A percentile compares a stretch with the other conserved stretches of the same genome.
These are phyloP conservation scores for Myotis myotis DNA, from an alignment of 2,797 vertebrate genomes.

Conservation along the genomic window DNA sequence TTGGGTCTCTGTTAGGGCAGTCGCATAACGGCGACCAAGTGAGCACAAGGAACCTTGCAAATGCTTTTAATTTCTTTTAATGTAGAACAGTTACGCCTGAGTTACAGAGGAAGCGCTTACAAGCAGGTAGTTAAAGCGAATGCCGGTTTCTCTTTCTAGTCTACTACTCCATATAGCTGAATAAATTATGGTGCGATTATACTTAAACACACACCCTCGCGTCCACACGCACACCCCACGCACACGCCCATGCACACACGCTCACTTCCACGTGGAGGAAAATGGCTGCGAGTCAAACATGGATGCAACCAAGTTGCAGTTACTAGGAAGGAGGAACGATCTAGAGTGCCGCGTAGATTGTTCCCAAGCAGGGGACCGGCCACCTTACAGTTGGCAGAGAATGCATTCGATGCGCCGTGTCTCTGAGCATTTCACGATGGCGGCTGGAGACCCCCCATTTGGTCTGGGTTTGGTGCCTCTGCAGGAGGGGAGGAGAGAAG, in stretches of 20 bases:
- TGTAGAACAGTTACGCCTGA: conserved; percentile 99
- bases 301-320: conserved; percentile 79
- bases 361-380: conserved; percentile 67
- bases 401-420: conserved; percentile 77
- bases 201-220: conserved; percentile 87
- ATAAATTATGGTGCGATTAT: conserved; percentile 99
- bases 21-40: accelerated
- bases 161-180: conserved; percentile 99
- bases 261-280: conserved; percentile 73
- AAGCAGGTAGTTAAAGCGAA: conserved; percentile 99
- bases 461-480: conserved; percentile 50
- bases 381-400: conserved; percentile 66
- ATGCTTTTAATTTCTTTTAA: conserved; percentile 91
- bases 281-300: conserved; percentile 81
- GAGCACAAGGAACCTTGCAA: conserved; percentile 53
- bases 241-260: conserved; percentile 46
- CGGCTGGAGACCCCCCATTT: neutral
- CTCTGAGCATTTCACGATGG: conserved; percentile 57
- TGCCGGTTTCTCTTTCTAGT: conserved; percentile 96
- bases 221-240: conserved; percentile 20
- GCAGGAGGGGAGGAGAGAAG: neutral
- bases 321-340: conserved; percentile 79
- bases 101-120: conserved; percentile 99
- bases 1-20: neutral
- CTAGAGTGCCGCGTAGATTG: conserved; percentile 72